Evolutionary conservation across 2,113 vertebrate genomes (phyloP).

Genomic region (Menura novaehollandiae): DNA sequence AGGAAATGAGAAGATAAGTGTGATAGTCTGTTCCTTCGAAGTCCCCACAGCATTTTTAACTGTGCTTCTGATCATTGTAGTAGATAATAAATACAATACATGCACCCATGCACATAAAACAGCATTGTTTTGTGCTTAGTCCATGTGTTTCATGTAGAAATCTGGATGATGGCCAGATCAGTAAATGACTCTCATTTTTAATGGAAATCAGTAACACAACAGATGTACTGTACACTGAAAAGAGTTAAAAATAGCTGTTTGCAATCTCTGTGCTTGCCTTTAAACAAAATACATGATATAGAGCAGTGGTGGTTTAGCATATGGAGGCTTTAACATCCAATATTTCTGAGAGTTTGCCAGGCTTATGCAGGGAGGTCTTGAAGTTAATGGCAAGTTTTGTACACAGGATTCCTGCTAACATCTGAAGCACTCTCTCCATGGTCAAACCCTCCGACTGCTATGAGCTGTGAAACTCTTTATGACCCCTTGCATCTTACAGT

Average conservation of each 20-base stretch:
- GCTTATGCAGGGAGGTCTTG: background rate
- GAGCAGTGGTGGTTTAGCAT: slow-evolving; percentile 1
- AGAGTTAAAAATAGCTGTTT: slow-evolving; percentile 63
- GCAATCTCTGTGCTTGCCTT: slow-evolving; percentile 15
- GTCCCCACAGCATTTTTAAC: background rate
- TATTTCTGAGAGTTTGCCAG: background rate
- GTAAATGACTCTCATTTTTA: slow-evolving; percentile 52
- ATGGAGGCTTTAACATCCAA: background rate
- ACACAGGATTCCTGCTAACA: background rate
- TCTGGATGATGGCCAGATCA: slow-evolving; percentile 49
- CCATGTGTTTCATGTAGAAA: slow-evolving; percentile 45
- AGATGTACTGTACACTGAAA: slow-evolving; percentile 55
- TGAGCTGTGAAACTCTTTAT: background rate
- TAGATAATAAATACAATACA: slow-evolving; percentile 12
- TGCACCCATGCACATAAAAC: slow-evolving; percentile 5
- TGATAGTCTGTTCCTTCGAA: background rate
- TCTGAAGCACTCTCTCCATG: background rate
- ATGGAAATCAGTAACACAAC: slow-evolving; percentile 43
- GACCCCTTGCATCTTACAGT: background rate
- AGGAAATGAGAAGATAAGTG: background rate
- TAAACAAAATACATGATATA: background rate
- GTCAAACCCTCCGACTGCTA: background rate
- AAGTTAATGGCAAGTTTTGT: background rate
- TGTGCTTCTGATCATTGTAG: background rate
- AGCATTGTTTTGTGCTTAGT: slow-evolving; percentile 25